These are phyloP conservation scores for Cotesia glomerata DNA, from an alignment of 1,140 invertebrate genomes.

Conservation along the genomic window DNA sequence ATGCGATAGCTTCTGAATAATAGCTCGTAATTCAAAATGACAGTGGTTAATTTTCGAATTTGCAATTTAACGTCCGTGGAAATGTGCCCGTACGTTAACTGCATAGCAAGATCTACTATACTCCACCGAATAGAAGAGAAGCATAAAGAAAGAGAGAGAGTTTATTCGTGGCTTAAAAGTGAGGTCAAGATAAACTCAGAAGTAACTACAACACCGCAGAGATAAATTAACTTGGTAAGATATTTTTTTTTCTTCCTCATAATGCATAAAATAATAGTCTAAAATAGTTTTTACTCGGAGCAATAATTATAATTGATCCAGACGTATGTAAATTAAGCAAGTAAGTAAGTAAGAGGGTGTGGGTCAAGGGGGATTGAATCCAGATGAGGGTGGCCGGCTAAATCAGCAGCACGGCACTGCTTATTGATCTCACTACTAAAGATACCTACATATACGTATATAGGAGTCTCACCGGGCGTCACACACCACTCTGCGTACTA, in stretches of 20 bases:
- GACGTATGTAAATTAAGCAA: slow-evolving; percentile 7
- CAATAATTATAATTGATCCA: slow-evolving; percentile 17
- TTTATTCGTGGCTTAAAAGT: background rate
- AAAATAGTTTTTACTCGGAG: background rate
- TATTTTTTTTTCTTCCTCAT: too few species aligned
- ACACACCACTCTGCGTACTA: slow-evolving; percentile 31
- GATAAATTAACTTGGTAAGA: too few species aligned
- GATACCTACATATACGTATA: slow-evolving; percentile 47
- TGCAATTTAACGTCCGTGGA: background rate
- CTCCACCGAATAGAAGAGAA: background rate
- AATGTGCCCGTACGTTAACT: slow-evolving; percentile 4
- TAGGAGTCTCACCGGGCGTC: slow-evolving; percentile 44
- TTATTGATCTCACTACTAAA: slow-evolving; percentile 56
- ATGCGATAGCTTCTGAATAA: slow-evolving; percentile 1
- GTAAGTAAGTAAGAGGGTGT: slow-evolving; percentile 9
- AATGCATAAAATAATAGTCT: too few species aligned
- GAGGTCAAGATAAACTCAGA: slow-evolving; percentile 3
- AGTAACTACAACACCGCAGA: too few species aligned
- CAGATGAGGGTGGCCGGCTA: slow-evolving; percentile 35
- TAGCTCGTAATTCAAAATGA: background rate
- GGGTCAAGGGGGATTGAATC: slow-evolving; percentile 15
- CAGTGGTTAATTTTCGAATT: slow-evolving; percentile 1
- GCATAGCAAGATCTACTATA: background rate
- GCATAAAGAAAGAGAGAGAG: background rate
- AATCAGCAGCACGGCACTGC: slow-evolving; percentile 51